These are phyloP conservation scores for Drosophila neoperkinsi DNA, from an alignment of 2,888 invertebrate species.

Conservation along the genomic window DNA sequence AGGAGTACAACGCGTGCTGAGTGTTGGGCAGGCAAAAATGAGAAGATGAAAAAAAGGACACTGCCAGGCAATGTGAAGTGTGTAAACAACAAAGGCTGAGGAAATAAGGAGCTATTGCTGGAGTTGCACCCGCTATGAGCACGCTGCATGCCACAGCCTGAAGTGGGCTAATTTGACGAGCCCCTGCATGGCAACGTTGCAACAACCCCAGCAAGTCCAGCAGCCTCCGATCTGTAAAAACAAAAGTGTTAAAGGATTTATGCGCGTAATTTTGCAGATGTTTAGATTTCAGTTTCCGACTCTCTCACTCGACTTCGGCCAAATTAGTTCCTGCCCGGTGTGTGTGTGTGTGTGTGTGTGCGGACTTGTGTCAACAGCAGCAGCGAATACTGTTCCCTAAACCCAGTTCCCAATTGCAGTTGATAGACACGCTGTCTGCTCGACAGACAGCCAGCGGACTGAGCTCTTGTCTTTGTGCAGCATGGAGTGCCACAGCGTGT, in stretches of 20 bases:
- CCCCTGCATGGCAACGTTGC: slow-evolving; percentile 59
- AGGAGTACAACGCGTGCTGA: slow-evolving; percentile 16
- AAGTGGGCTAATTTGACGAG: slow-evolving; percentile 83
- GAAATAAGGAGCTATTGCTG: slow-evolving; percentile 15
- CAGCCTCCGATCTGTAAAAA: slow-evolving; percentile 14
- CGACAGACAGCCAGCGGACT: slow-evolving; percentile 18
- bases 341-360: slow-evolving; percentile 36
- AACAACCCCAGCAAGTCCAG: slow-evolving; percentile 64
- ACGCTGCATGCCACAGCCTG: slow-evolving; percentile 73
- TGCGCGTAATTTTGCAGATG: slow-evolving; percentile 83
- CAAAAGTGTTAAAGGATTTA: slow-evolving; percentile 83
- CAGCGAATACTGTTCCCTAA: slow-evolving; percentile 8
- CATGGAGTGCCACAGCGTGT: slow-evolving; percentile 71
- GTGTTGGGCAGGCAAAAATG: slow-evolving; percentile 23
- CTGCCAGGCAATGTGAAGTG: slow-evolving; percentile 39
- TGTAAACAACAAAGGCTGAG: slow-evolving; percentile 67
- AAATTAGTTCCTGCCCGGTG: slow-evolving; percentile 72
- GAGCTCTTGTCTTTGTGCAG: slow-evolving; percentile 15
- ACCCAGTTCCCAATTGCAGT: slow-evolving; percentile 34
- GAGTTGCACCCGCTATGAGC: slow-evolving; percentile 69
- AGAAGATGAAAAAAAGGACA: slow-evolving; percentile 35
- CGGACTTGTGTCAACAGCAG: slow-evolving; percentile 70
- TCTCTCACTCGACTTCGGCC: slow-evolving; percentile 16
- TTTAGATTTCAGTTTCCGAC: slow-evolving; percentile 72
- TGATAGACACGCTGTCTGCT: slow-evolving; percentile 75